Conservation (phyloP, 2,113 vertebrate genomes). For the Sander lucioperca region DNA sequence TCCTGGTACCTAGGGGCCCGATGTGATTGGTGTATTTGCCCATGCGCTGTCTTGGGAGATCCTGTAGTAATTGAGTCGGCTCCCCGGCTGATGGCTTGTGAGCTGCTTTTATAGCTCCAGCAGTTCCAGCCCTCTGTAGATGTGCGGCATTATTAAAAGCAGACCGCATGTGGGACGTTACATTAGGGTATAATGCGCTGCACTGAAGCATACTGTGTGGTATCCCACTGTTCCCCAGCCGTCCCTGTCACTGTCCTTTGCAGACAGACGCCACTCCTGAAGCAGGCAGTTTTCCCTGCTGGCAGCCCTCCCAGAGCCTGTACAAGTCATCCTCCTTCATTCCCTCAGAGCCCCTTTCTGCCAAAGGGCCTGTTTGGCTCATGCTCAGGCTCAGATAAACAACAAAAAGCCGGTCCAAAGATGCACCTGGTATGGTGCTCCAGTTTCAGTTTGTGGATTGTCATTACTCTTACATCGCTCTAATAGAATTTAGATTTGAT, state of each 20-base stretch:
- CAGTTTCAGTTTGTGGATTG: conserved; percentile 46
- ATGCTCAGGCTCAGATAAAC: conserved; percentile 61
- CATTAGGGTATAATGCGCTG: conserved; percentile 49
- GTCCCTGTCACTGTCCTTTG: conserved; percentile 65
- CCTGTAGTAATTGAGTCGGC: conserved; percentile 66
- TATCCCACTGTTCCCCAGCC: conserved; percentile 48
- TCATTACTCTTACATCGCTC: conserved; percentile 32
- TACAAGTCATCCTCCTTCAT: conserved; percentile 70
- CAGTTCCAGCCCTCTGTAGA: conserved; percentile 51
- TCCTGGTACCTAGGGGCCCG: conserved; percentile 61
- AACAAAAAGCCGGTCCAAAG: conserved; percentile 65
- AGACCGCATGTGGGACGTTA: conserved; percentile 50
- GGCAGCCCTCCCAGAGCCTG: conserved; percentile 64
- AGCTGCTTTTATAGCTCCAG: conserved; percentile 55
- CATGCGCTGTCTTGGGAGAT: conserved; percentile 67
- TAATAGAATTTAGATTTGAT: conserved; percentile 52
- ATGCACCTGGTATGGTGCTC: conserved; percentile 71
- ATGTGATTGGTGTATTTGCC: conserved; percentile 77
- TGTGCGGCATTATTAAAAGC: conserved; percentile 67
- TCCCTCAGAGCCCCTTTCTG: conserved; percentile 57
- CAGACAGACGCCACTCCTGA: conserved; percentile 64
- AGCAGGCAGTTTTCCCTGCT: conserved; percentile 60
- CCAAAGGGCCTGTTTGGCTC: conserved; percentile 74
- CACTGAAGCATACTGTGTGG: conserved; percentile 59
- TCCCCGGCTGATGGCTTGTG: conserved; percentile 62